Conservation (phyloP, 2,113 vertebrate genomes). For the Anarhynchus alexandrinus region DNA sequence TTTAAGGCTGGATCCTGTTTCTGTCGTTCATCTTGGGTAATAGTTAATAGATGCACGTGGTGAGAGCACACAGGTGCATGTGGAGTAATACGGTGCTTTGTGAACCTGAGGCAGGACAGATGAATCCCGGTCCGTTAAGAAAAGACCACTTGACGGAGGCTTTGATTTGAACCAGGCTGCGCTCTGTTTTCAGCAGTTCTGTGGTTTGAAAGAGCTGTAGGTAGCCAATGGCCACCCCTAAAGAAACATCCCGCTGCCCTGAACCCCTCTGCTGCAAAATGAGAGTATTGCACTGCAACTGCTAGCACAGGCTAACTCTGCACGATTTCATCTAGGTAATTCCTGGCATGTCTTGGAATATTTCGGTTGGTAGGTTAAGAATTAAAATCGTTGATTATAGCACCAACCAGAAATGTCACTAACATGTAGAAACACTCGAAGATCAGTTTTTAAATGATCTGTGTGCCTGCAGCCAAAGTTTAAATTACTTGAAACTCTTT, state of each 20-base stretch:
- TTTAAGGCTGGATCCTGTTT: background rate
- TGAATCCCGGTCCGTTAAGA: background rate
- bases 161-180: background rate
- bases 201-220: background rate
- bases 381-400: background rate
- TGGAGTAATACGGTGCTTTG: background rate
- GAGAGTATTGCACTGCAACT: background rate
- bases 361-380: background rate
- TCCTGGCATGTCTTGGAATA: background rate
- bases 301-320: background rate
- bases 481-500: conserved; percentile 63
- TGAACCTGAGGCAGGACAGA: background rate
- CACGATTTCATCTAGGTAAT: background rate
- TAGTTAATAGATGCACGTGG: background rate
- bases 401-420: conserved; percentile 1
- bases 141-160: background rate
- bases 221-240: background rate
- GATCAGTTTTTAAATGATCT: conserved; percentile 46
- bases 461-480: conserved; percentile 51
- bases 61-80: background rate
- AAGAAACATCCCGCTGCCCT: background rate
- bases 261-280: background rate
- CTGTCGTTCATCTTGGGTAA: background rate
- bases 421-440: conserved; percentile 7
- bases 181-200: background rate